Base-by-base conservation (phyloP, 2,888 invertebrate species). In the Melinopterus prodromus region DNA sequence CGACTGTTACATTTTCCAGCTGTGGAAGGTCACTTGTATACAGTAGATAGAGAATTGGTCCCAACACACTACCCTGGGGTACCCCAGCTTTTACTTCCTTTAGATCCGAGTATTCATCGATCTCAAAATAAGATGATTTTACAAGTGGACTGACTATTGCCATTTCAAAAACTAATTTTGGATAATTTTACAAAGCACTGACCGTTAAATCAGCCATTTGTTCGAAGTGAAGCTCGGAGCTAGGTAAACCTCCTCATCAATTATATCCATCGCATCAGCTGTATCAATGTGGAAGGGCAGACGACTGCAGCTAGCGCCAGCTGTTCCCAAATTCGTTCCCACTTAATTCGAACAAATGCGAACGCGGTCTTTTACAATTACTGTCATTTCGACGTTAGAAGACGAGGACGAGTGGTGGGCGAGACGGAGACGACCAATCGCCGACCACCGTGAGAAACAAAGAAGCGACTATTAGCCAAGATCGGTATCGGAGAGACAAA, bases 401-500 rank as follows among this genome's bases (percentile, higher is more conserved):
- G 53, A 53, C 53, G 53, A 53, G 12, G 53, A 53, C 9, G 53
- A 53, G 53, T 53, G 5, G 53, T 53, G 7, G 53, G 53, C 53
- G 9, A 53, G 53, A 53, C 53, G 53, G 12, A 53, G 53, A 53
- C 53, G 53, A 12, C 53, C 53, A 53, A 53, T 53, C 53, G 53
- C 53, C 53, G 53, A 53, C 53, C 53, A 53, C 53, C 53, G 53
- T 53, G 53, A 53, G 53, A 53, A 53, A 53, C 53, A 53, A 53
- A 53, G 53, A 53, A 12, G 53, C 53, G 53, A 53, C 53, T 53
- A 53, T 53, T 53, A 53, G 53, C 53, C 53, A 53, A 53, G 53
- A 53, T 53, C 53, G 53, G 83, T 82, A 84, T 84, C 84, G 83
- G 81, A 83, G 84, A 84, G 84, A 84, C 53, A 53, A 2, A 9